A percentile compares a stretch with the other conserved stretches of the same genome.
Conservation (phyloP, 2,888 invertebrate genomes). For the Bruchidius siliquastri region DNA sequence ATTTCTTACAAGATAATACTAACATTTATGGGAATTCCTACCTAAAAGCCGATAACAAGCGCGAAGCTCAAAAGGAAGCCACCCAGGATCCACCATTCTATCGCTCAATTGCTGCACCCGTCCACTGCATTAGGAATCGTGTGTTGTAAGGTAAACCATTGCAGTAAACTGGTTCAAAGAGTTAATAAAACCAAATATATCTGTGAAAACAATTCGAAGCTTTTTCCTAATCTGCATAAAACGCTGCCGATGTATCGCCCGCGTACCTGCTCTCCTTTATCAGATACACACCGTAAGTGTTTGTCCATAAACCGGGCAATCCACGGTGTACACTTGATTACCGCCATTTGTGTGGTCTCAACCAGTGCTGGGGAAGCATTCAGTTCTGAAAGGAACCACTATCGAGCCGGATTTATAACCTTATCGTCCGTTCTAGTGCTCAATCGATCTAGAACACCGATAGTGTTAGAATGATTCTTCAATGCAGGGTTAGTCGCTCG, state of each 20-base stretch:
- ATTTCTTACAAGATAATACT: background rate
- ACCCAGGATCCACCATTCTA: background rate
- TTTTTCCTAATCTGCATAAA: slow-evolving; percentile 12
- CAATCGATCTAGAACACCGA: no score
- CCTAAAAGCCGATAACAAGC: background rate
- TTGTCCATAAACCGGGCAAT: slow-evolving; percentile 22
- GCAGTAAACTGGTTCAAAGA: background rate
- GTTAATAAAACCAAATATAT: slow-evolving; percentile 3
- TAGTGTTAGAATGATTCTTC: no score
- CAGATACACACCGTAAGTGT: slow-evolving; percentile 21
- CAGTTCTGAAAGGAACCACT: background rate
- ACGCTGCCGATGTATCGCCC: slow-evolving; percentile 13
- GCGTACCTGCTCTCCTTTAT: slow-evolving; percentile 15
- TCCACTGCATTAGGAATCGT: background rate
- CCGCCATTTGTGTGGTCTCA: slow-evolving; percentile 23
- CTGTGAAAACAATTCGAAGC: slow-evolving; percentile 9
- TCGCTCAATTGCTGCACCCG: background rate
- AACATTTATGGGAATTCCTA: background rate
- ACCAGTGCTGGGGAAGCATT: slow-evolving; percentile 7
- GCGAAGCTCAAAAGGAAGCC: background rate
- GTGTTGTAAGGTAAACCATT: background rate
- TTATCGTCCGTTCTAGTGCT: no score
- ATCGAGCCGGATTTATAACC: no score
- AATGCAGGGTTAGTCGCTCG: no score
- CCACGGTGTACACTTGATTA: slow-evolving; percentile 22